A percentile compares a stretch with the other conserved stretches of the same genome.
These are phyloP conservation scores for Athene cunicularia DNA, from an alignment of 2,113 vertebrate genomes.

Conservation along the genomic window DNA sequence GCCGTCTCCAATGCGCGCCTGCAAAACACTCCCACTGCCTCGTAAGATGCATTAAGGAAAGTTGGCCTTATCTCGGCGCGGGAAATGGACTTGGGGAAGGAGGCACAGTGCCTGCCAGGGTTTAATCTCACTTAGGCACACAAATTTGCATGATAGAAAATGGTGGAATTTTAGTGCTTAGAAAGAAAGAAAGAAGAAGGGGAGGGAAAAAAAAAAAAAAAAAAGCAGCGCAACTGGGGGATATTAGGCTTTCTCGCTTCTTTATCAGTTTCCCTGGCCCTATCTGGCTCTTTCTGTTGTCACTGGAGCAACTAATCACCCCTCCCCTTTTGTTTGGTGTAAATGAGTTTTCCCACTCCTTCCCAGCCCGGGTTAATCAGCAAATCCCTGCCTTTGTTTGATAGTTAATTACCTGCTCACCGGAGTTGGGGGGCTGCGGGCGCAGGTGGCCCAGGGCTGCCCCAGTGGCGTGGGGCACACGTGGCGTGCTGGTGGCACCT, in stretches of 20 bases:
- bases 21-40: not conserved
- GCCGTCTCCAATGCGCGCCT: not conserved
- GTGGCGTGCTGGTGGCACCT: not conserved
- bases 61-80: not conserved
- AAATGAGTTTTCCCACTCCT: conserved; percentile 78
- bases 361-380: conserved; percentile 71
- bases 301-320: conserved; percentile 65
- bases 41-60: conserved; percentile 22
- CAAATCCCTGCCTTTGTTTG: conserved; percentile 78
- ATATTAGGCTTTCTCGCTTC: conserved; percentile 50
- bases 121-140: conserved; percentile 64
- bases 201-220: not conserved
- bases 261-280: conserved; percentile 58
- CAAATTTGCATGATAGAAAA: conserved; percentile 65
- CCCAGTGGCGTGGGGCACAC: not conserved
- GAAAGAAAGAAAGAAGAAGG: not conserved
- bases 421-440: not conserved
- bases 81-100: conserved; percentile 58
- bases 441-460: not conserved
- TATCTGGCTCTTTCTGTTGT: conserved; percentile 68
- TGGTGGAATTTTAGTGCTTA: conserved; percentile 29
- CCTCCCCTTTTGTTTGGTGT: conserved; percentile 75
- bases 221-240: conserved; percentile 9
- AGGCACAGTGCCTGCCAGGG: not conserved
- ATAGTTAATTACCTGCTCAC: conserved; percentile 77